Conservation (phyloP, 1,140 invertebrate species). For the Drusus annulatus region DNA sequence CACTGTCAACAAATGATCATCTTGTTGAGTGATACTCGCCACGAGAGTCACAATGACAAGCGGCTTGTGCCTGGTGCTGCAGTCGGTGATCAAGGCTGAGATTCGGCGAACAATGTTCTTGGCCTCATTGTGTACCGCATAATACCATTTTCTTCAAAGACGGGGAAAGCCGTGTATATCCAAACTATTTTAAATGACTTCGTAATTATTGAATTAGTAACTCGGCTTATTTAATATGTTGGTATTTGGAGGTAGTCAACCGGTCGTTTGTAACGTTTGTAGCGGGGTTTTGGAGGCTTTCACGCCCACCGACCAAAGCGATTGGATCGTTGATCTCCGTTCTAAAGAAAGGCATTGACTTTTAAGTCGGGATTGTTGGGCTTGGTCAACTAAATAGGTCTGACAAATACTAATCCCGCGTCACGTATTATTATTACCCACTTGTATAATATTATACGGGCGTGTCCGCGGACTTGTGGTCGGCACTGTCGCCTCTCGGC, state of each 20-base stretch:
- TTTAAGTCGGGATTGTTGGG: not conserved
- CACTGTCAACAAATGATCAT: too few relatives aligned
- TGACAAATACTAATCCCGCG: not conserved
- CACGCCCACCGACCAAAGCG: conserved; percentile 8
- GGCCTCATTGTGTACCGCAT: too few relatives aligned
- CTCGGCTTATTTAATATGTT: not conserved
- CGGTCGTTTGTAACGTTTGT: not conserved
- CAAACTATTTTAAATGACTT: not conserved
- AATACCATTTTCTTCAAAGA: too few relatives aligned
- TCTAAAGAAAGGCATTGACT: not conserved
- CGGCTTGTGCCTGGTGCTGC: too few relatives aligned
- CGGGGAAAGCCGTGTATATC: not conserved
- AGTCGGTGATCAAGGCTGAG: too few relatives aligned
- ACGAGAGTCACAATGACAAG: too few relatives aligned
- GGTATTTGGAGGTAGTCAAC: not conserved
- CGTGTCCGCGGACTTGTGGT: conserved; percentile 13
- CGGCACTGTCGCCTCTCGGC: too few relatives aligned
- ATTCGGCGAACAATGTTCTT: too few relatives aligned
- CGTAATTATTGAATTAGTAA: not conserved
- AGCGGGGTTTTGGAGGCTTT: conserved; percentile 6
- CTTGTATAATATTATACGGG: not conserved
- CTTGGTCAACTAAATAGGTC: not conserved
- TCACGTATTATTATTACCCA: not conserved
- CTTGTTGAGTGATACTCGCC: too few relatives aligned
- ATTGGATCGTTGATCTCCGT: not conserved